Percentiles rank a stretch among this genome's conserved stretches.
Conservation (phyloP, 1,140 invertebrate species). For the Stegodyphus mimosarum region DNA sequence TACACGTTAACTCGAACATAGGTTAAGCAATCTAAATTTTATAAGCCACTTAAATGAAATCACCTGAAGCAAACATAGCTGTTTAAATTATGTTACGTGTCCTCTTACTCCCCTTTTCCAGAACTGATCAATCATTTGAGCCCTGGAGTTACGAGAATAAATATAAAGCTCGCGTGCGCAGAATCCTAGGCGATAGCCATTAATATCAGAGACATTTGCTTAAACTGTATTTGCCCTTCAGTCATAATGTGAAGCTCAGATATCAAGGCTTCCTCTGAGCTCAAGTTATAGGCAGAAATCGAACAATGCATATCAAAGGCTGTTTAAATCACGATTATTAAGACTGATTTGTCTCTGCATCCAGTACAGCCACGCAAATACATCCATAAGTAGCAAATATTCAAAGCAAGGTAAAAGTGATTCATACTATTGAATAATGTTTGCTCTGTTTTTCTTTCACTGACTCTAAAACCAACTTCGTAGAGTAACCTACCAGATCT, state of each 20-base stretch:
- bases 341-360: too few species aligned
- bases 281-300: too few species aligned
- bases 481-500: too few species aligned
- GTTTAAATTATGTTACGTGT: neutral
- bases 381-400: too few species aligned
- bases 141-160: neutral
- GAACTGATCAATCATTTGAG: neutral
- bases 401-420: too few species aligned
- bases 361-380: too few species aligned
- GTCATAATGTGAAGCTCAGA: slow-evolving; percentile 19
- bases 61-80: neutral
- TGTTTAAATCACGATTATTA: too few species aligned
- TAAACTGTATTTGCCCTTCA: slow-evolving; percentile 19
- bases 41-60: neutral
- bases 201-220: slow-evolving; percentile 25
- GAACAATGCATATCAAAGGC: too few species aligned
- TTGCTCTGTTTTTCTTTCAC: too few species aligned
- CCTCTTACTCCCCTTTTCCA: neutral
- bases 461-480: too few species aligned
- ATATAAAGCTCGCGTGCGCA: neutral
- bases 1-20: too few species aligned
- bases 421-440: too few species aligned
- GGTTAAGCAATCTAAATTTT: neutral
- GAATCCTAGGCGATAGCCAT: neutral
- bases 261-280: neutral